Evolutionary conservation across 1,140 invertebrate species (phyloP).

Genomic region (Matsumurasca onukii): DNA sequence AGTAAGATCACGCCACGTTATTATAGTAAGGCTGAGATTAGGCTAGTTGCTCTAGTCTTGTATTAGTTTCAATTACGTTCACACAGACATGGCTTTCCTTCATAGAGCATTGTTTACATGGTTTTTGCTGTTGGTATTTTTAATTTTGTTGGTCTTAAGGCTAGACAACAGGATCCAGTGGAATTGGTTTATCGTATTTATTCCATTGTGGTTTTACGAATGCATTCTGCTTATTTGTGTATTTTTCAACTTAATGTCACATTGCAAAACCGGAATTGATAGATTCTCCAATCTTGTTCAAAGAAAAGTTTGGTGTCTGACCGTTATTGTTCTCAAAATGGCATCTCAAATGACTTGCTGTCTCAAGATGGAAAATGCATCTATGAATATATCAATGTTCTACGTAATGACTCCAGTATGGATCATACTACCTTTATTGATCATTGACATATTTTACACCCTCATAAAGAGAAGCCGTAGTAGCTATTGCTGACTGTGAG

Average conservation of each 20-base stretch:
- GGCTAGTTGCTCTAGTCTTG: no score
- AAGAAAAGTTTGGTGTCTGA: slow-evolving; percentile 76
- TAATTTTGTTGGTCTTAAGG: slow-evolving; percentile 80
- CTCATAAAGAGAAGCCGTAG: slow-evolving; percentile 49
- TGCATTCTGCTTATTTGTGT: slow-evolving; percentile 82
- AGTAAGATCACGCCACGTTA: no score
- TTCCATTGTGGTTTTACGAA: slow-evolving; percentile 92
- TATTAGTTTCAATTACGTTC: background rate
- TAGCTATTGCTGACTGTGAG: slow-evolving; percentile 34
- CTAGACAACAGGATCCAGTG: slow-evolving; percentile 84
- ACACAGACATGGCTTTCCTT: slow-evolving; percentile 54
- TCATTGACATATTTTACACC: slow-evolving; percentile 67
- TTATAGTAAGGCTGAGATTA: no score
- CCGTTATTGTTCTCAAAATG: slow-evolving; percentile 72
- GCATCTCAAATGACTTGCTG: slow-evolving; percentile 80
- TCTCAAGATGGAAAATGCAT: slow-evolving; percentile 72
- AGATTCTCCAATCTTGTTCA: slow-evolving; percentile 58
- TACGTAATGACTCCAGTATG: slow-evolving; percentile 79
- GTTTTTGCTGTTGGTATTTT: slow-evolving; percentile 86
- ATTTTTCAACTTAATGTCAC: slow-evolving; percentile 80
- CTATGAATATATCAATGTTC: slow-evolving; percentile 55
- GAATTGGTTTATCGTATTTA: slow-evolving; percentile 95
- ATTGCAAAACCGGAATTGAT: slow-evolving; percentile 74
- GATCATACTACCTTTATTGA: slow-evolving; percentile 67
- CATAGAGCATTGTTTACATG: slow-evolving; percentile 90